A percentile compares a stretch with the other conserved stretches of the same genome.
Conservation (phyloP, 2,888 invertebrate genomes). For the Catocala nupta region DNA sequence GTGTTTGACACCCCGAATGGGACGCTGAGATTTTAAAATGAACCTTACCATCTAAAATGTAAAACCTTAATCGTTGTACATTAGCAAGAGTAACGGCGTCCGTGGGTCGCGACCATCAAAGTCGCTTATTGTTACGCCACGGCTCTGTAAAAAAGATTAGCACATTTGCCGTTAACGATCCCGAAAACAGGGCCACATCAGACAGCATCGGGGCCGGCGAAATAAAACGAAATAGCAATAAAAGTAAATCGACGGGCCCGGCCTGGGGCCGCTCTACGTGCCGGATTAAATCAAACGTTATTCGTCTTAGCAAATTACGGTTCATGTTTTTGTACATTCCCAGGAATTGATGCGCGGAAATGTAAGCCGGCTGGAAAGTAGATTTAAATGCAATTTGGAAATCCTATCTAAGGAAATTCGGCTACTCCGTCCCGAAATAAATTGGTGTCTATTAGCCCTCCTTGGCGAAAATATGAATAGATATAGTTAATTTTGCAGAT, state of each 20-base stretch:
- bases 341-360: slow-evolving; percentile 72
- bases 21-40: slow-evolving; percentile 55
- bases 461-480: slow-evolving; percentile 24
- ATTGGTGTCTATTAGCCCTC: slow-evolving; percentile 18
- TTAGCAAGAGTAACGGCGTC: slow-evolving; percentile 72
- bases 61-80: slow-evolving; percentile 72
- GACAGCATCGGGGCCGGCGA: slow-evolving; percentile 69
- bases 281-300: slow-evolving; percentile 86
- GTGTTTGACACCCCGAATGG: slow-evolving; percentile 40
- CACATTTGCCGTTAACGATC: slow-evolving; percentile 84
- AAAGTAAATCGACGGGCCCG: slow-evolving; percentile 83
- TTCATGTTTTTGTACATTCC: slow-evolving; percentile 79
- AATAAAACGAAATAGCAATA: slow-evolving; percentile 85
- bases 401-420: slow-evolving; percentile 58
- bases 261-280: slow-evolving; percentile 73
- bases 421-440: slow-evolving; percentile 40
- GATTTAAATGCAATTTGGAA: slow-evolving; percentile 72
- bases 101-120: slow-evolving; percentile 68
- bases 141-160: slow-evolving; percentile 83
- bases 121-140: slow-evolving; percentile 73
- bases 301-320: slow-evolving; percentile 86
- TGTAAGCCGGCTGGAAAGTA: slow-evolving; percentile 68
- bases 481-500: neutral
- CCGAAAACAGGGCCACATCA: slow-evolving; percentile 83
- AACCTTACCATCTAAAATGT: slow-evolving; percentile 63